phyloP scores from a whole-genome alignment of 1,140 invertebrate species.

The Ceratina calcarata region DNA sequence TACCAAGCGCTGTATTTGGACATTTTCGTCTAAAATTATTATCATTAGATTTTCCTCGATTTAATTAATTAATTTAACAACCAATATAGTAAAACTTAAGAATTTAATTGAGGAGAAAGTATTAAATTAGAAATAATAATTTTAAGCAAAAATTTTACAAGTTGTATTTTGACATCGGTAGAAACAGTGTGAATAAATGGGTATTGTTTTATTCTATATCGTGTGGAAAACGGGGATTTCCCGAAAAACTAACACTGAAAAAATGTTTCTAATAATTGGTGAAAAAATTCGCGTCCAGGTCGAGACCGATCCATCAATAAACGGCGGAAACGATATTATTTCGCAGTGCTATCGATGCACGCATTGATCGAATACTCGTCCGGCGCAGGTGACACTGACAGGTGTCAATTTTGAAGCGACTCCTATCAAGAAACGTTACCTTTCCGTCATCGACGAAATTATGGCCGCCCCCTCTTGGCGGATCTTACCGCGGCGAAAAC shows the following conservation, averaged over 20 bases:
- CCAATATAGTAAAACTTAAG: too few species aligned
- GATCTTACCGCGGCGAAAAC: background rate
- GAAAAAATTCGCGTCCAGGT: constrained; percentile 3
- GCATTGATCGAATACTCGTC: constrained; percentile 14
- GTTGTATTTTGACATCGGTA: too few species aligned
- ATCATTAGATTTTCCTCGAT: too few species aligned
- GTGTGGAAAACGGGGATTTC: background rate
- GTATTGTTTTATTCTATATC: background rate
- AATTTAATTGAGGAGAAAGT: too few species aligned
- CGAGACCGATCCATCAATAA: constrained; percentile 18
- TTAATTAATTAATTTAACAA: too few species aligned
- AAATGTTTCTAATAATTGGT: constrained; percentile 15
- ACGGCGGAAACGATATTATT: constrained; percentile 17
- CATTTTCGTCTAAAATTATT: too few species aligned
- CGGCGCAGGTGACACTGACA: constrained; percentile 16
- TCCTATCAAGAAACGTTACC: constrained; percentile 28
- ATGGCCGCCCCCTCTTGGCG: background rate
- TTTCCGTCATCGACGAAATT: constrained; percentile 17
- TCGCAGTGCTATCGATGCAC: constrained; percentile 18
- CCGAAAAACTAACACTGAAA: background rate
- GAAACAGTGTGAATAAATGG: too few species aligned
- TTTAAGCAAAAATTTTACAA: too few species aligned
- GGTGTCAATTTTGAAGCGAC: constrained; percentile 34
- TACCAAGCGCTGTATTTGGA: too few species aligned
- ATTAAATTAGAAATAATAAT: too few species aligned